These are phyloP conservation scores for Delia radicum DNA, from an alignment of 1,140 invertebrate genomes.

Conservation along the genomic window DNA sequence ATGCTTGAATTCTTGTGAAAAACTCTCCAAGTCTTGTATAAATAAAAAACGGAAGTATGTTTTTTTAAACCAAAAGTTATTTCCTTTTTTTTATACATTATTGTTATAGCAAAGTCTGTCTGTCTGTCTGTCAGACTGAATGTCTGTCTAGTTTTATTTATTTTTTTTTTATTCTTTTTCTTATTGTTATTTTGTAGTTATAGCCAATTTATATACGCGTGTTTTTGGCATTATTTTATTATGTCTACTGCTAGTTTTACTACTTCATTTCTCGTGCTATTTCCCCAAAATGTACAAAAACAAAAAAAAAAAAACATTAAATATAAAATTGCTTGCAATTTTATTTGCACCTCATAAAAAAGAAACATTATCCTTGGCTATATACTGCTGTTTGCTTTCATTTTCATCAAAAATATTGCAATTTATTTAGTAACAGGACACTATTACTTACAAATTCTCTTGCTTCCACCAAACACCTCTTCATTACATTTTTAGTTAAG, in stretches of 20 bases:
- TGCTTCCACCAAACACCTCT: background rate
- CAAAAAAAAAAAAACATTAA: background rate
- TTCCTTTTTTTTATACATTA: background rate
- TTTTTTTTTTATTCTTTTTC: background rate
- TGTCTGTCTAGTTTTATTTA: background rate
- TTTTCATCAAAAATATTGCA: too few species aligned
- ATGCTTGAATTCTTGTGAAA: background rate
- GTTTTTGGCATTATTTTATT: slow-evolving; percentile 18
- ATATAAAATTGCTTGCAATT: background rate
- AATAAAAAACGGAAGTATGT: background rate
- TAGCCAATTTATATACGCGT: slow-evolving; percentile 5
- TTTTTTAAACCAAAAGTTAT: background rate
- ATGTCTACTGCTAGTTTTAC: slow-evolving; percentile 11
- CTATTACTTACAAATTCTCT: background rate
- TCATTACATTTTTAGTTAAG: background rate
- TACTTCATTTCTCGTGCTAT: background rate
- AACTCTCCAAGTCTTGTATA: background rate
- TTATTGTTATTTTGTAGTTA: background rate
- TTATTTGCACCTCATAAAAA: slow-evolving; percentile 23
- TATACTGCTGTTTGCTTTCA: too few species aligned
- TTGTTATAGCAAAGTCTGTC: too few species aligned
- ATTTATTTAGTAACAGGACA: background rate
- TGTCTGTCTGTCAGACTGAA: background rate
- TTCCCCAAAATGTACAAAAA: background rate
- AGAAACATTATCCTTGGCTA: background rate